Percentiles rank a stretch among this genome's conserved stretches.
These are phyloP conservation scores for Gastrophryne carolinensis DNA, from an alignment of 2,797 vertebrate species.

Conservation along the genomic window DNA sequence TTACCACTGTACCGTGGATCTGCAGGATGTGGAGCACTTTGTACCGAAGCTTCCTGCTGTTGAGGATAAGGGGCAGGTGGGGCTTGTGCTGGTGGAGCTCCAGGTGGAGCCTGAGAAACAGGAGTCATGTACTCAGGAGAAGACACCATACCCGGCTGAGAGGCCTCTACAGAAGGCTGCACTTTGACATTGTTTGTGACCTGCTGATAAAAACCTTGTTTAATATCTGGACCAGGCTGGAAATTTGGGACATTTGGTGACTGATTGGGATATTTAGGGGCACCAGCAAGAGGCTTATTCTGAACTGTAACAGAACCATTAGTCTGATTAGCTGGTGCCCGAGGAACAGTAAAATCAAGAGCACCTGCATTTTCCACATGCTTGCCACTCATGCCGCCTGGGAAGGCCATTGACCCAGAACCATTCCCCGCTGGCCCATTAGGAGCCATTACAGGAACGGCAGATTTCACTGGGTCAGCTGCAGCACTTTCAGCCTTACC, in stretches of 20 bases:
- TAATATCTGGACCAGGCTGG: constrained; percentile 56
- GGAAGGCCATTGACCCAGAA: constrained; percentile 56
- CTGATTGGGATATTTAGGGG: constrained; percentile 60
- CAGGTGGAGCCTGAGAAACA: constrained; percentile 50
- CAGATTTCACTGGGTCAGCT: constrained; percentile 60
- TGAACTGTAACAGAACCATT: constrained; percentile 57
- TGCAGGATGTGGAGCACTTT: constrained; percentile 51
- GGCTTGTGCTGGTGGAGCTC: constrained; percentile 50
- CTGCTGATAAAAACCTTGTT: constrained; percentile 88
- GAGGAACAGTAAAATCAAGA: constrained; percentile 81
- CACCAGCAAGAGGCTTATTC: constrained; percentile 50
- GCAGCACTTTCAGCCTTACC: constrained; percentile 57
- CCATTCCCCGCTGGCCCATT: constrained; percentile 53
- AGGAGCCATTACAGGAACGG: constrained; percentile 58
- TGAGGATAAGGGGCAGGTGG: constrained; percentile 55
- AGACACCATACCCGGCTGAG: constrained; percentile 47
- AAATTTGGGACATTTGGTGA: constrained; percentile 53
- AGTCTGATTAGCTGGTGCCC: constrained; percentile 68
- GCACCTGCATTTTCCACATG: constrained; percentile 65
- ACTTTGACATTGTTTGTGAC: constrained; percentile 84
- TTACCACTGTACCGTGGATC: constrained; percentile 52
- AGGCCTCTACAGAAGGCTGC: constrained; percentile 66
- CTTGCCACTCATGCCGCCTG: constrained; percentile 57
- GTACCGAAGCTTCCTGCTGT: constrained; percentile 54
- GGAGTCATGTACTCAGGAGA: constrained; percentile 55